phyloP scores from a whole-genome alignment of 2,888 invertebrate genomes.

The Athrips mouffetella region DNA sequence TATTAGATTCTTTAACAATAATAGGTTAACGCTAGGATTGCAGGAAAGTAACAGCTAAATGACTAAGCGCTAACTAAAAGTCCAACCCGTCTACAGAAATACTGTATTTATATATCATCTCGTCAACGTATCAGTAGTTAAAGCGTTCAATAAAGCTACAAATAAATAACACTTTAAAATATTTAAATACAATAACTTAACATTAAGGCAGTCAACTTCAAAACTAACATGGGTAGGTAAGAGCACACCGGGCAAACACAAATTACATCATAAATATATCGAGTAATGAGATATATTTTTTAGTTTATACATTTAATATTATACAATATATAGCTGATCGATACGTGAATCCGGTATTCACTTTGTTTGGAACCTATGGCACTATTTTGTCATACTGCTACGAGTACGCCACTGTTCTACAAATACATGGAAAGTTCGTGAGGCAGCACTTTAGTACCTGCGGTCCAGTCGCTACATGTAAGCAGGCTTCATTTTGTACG shows the following conservation, averaged over 20 bases:
- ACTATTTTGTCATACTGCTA: constrained; percentile 50
- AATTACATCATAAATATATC: constrained; percentile 9
- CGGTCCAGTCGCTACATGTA: constrained; percentile 83
- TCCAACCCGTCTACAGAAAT: constrained; percentile 64
- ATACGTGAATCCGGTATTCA: constrained; percentile 30
- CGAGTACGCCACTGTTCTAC: constrained; percentile 36
- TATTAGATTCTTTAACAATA: constrained; percentile 39
- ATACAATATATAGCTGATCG: constrained; percentile 17
- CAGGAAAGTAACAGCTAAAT: constrained; percentile 44
- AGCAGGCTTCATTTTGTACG: constrained; percentile 94
- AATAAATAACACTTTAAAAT: constrained; percentile 78
- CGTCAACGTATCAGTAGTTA: constrained; percentile 55
- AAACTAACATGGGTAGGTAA: constrained; percentile 46
- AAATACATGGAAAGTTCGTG: constrained; percentile 39
- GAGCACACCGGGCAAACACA: constrained; percentile 35
- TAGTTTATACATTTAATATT: constrained; percentile 18
- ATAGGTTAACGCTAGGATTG: constrained; percentile 36
- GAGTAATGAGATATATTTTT: background rate
- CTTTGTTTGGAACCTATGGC: constrained; percentile 57
- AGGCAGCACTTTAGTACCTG: constrained; percentile 50
- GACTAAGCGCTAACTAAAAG: constrained; percentile 50
- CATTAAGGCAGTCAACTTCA: constrained; percentile 70
- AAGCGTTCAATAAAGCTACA: constrained; percentile 74
- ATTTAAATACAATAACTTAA: constrained; percentile 77
- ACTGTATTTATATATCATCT: constrained; percentile 48